These are phyloP conservation scores for Plebejus argus DNA, from an alignment of 2,888 invertebrate species.

Conservation along the genomic window DNA sequence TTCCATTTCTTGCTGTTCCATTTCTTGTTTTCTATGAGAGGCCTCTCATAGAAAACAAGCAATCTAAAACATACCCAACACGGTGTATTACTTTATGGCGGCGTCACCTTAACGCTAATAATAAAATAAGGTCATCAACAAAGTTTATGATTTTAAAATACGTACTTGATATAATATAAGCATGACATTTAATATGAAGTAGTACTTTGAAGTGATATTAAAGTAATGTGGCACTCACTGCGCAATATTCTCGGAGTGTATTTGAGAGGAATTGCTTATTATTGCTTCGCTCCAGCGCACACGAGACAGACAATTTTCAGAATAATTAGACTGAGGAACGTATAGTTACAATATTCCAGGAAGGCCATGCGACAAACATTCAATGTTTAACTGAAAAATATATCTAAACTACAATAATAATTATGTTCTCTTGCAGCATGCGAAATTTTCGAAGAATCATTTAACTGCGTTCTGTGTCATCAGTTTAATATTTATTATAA, in stretches of 20 bases:
- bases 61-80: too few species aligned
- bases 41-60: too few species aligned
- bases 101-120: too few species aligned
- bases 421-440: neutral
- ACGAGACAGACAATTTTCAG: conserved; percentile 3
- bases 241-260: neutral
- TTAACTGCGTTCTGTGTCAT: neutral
- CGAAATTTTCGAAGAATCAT: neutral
- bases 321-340: neutral
- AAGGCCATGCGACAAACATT: neutral
- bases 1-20: too few species aligned
- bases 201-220: neutral
- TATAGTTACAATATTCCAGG: neutral
- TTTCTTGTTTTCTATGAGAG: too few species aligned
- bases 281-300: neutral
- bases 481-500: too few species aligned
- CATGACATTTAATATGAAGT: too few species aligned
- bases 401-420: neutral
- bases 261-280: neutral
- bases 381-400: neutral
- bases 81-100: too few species aligned
- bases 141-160: too few species aligned
- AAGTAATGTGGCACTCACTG: neutral
- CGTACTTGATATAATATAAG: too few species aligned
- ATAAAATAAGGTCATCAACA: too few species aligned